Conservation (phyloP, 2,113 vertebrate genomes). For the Castor canadensis region DNA sequence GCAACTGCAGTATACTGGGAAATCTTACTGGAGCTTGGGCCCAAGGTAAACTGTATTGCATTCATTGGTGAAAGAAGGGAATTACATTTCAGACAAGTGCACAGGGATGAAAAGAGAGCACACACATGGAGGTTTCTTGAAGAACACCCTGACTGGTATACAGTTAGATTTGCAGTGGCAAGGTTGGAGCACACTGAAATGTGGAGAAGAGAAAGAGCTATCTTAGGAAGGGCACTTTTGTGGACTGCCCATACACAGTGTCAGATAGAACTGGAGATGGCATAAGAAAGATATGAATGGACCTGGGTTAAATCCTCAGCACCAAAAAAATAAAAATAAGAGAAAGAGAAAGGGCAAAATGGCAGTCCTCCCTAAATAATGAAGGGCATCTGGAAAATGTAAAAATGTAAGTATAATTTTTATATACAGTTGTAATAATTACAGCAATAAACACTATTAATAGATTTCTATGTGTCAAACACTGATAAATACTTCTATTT, state of each 20-base stretch:
- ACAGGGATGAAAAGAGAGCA: neutral
- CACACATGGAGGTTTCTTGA: neutral
- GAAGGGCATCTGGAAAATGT: neutral
- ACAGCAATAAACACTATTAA: neutral
- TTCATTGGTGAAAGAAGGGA: neutral
- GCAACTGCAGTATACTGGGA: neutral
- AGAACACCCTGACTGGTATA: neutral
- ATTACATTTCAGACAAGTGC: neutral
- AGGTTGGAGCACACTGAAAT: neutral
- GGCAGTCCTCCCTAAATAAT: neutral
- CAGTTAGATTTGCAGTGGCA: neutral
- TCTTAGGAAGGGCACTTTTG: neutral
- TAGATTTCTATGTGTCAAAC: neutral
- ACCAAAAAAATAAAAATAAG: too few relatives aligned
- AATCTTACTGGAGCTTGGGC: neutral
- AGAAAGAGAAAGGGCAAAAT: neutral
- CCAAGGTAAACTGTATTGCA: neutral
- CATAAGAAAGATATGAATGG: too few relatives aligned
- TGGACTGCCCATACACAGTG: neutral
- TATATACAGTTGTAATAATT: neutral
- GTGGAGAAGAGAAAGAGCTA: too few relatives aligned
- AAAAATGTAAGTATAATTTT: neutral
- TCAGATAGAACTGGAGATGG: neutral
- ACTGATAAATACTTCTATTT: neutral
- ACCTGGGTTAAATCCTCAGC: neutral